Base-by-base conservation (phyloP, 1,140 invertebrate species). In the Papilio helenus region DNA sequence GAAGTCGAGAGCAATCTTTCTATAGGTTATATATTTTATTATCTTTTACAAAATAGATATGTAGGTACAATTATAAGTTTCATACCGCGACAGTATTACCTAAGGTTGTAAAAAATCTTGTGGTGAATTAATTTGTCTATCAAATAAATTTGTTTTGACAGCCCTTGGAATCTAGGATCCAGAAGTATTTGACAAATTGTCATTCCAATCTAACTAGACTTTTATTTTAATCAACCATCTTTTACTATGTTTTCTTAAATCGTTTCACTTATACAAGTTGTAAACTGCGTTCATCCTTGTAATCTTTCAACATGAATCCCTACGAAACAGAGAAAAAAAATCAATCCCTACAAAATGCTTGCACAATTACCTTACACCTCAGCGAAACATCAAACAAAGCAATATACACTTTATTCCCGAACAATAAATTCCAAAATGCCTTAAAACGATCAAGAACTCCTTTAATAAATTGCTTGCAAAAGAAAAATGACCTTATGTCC, bases 271-370 rank as follows among this genome's bases (percentile, higher is more conserved):
- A 68, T 26, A 68, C 26, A 65, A 68, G 61, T 68, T 65, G 23
- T 65, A 65, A 26, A 65, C 61, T 2, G 61, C 61, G 23, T 65
- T 65, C 61, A 65, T 65, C 61, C 61, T 65, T 29, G 61, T 65
- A 65, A 65, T 65, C 61, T 65, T 65, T 65, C 61, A 65, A 65
- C 61, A 65, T 26, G 51, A 55, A 18, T 51, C 49, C 39, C 49
- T 18, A 20, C 39, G 26, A 76, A 76, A 26, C 18, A 46, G 44
- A 46, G 34, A 46, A 34, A 76, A 74, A 74, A 76, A 76, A 76
- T 76, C 76, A 77, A 77, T 77, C 76, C 76, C 76, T 65, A 77
- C 76, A 77, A 77, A 77, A 77, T 77, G 76, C 76, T 55, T 77
- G 55, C 76, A 34, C 76, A 77, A 77, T 77, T 77, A 77, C 76